phyloP scores from a whole-genome alignment of 2,113 vertebrate species.

The Vicugna pacos region DNA sequence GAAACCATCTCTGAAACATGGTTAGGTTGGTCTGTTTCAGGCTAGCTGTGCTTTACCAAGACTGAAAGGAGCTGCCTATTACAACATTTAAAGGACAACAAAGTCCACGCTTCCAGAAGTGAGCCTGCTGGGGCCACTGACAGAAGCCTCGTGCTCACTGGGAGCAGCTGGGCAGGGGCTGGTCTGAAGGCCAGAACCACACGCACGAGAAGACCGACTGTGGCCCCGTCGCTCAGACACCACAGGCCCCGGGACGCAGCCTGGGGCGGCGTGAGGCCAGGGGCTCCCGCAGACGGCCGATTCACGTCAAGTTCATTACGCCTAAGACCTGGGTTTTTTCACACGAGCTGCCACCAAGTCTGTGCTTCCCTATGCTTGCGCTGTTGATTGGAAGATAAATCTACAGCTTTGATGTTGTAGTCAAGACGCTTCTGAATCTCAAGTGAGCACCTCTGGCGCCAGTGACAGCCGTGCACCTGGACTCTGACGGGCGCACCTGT shows the following conservation, averaged over 20 bases:
- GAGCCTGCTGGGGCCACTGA: too few relatives aligned
- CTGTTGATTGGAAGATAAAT: background rate
- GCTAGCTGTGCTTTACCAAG: too few relatives aligned
- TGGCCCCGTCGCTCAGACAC: rapidly evolving
- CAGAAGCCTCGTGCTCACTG: background rate
- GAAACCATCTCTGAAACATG: background rate
- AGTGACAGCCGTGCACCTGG: background rate
- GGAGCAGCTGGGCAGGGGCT: background rate
- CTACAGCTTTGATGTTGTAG: background rate
- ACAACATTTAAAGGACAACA: background rate
- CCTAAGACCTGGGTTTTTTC: background rate
- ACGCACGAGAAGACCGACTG: background rate
- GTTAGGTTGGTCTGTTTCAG: background rate
- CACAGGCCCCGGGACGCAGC: background rate
- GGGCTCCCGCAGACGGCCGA: background rate
- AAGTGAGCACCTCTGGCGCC: background rate
- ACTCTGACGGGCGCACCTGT: background rate
- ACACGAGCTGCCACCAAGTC: background rate
- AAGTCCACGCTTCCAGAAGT: background rate
- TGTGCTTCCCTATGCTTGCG: background rate
- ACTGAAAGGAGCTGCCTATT: background rate
- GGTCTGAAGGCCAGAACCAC: background rate
- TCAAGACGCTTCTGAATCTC: background rate
- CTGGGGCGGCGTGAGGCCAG: rapidly evolving
- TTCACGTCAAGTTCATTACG: rapidly evolving